These are phyloP conservation scores for Brachyhypopomus gauderio DNA, from an alignment of 2,113 vertebrate species.

Conservation along the genomic window DNA sequence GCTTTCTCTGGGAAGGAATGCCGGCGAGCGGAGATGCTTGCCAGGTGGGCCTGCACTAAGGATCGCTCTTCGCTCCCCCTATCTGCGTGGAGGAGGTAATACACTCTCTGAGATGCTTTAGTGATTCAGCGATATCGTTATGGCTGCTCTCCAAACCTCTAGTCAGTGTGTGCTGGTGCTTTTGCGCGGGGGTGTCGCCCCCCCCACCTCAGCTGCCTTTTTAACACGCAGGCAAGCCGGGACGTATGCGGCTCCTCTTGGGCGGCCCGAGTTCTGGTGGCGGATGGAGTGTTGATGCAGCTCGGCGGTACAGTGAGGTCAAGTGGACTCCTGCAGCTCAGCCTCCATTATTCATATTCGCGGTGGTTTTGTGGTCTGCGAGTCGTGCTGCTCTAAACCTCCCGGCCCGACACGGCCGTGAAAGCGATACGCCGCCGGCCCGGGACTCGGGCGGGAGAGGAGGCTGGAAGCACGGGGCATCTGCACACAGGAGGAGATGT, in stretches of 20 bases:
- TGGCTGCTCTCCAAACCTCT: background rate
- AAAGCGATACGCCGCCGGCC: constrained; percentile 36
- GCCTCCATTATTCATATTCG: constrained; percentile 68
- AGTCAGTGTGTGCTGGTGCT: too few relatives aligned
- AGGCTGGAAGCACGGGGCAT: background rate
- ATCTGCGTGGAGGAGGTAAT: constrained; percentile 57
- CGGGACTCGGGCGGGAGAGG: background rate
- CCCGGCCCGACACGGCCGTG: constrained; percentile 23
- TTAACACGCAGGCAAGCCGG: constrained; percentile 23
- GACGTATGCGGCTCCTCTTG: constrained; percentile 25
- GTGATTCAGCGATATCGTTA: constrained; percentile 26
- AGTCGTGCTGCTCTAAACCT: constrained; percentile 51
- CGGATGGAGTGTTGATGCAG: constrained; percentile 68
- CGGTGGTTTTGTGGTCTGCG: constrained; percentile 53
- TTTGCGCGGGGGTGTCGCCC: too few relatives aligned
- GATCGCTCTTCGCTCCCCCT: constrained; percentile 70
- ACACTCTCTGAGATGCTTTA: background rate
- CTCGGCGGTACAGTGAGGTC: constrained; percentile 63
- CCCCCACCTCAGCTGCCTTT: too few relatives aligned
- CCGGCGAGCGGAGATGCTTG: constrained; percentile 78
- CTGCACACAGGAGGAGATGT: background rate
- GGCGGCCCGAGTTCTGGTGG: constrained; percentile 58
- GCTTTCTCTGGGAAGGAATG: constrained; percentile 80
- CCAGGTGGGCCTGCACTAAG: constrained; percentile 83
- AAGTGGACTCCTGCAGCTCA: constrained; percentile 68